Evolutionary conservation across 1,140 invertebrate species (phyloP), one percentile per base, ranked within the genome.

Genomic region (Diprion similis): DNA sequence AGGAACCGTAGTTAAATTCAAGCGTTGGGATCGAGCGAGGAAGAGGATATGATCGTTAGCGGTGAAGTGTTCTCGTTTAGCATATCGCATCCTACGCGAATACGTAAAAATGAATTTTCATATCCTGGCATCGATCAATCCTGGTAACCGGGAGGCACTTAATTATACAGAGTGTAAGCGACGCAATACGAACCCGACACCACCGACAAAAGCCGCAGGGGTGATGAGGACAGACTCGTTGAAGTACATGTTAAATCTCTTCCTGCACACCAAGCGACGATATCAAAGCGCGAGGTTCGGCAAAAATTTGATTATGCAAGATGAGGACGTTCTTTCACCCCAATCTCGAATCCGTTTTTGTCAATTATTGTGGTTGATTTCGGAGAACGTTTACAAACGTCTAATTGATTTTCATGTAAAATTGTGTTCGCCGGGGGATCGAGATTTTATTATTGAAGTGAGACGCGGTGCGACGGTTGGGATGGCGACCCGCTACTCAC

Each of bases 401-500:
- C 24, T 37, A 37, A 37, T 37, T 37, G 24, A 37, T 37, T 37
- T 37, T 37, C 24, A 37, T 37, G 24, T 37, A 37, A 37, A 37
- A 6, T 37, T 6, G 24, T 37, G 24, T 37, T 37, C 24, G 24
- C 24, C 24, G 73, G 66, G 74, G 72, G 72, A 71, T 69, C 67
- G 74, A 76, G 74, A 47, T 66, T 66, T 18, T 51, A 71, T 70
- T 80, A 68, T 74, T 84, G 87, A 88, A 87, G 85, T 85, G 85
- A 88, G 86, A 83, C 85, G 83, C 84, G 85, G 82, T 75, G 72
- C 78, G 76, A 83, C 76, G 75, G 76, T 76, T 79, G 81, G 79
- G 73, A 45, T 19, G 67, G 73, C 84, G 82, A 83, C 83, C 86
- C 84, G 84, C 86, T 84, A 79, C 84, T 88, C 86, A 87, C 87